These are phyloP conservation scores for Papilio protenor DNA, from an alignment of 2,888 invertebrate genomes.

Conservation along the genomic window DNA sequence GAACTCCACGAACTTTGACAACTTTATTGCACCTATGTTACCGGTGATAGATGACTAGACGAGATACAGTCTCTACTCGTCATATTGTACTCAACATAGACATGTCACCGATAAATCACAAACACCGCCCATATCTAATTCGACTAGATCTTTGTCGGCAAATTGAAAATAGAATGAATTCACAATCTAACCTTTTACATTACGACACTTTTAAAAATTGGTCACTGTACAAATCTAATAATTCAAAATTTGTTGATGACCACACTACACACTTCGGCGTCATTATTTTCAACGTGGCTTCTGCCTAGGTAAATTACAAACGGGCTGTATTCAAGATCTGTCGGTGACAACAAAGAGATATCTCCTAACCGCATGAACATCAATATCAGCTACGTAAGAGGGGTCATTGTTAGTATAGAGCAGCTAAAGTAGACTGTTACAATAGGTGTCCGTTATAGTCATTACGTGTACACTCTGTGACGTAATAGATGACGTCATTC, in stretches of 20 bases:
- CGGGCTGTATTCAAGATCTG: background rate
- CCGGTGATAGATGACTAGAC: background rate
- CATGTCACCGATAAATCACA: background rate
- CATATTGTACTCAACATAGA: background rate
- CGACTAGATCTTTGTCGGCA: background rate
- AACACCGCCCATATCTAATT: background rate
- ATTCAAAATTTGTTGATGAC: too few relatives aligned
- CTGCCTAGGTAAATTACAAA: background rate
- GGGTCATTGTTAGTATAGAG: background rate
- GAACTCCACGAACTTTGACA: conserved; percentile 4
- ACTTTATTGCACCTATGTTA: background rate
- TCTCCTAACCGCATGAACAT: background rate
- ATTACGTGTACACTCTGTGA: background rate
- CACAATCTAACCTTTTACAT: too few relatives aligned
- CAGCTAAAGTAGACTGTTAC: background rate
- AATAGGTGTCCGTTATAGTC: background rate
- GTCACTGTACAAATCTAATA: too few relatives aligned
- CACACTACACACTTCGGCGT: too few relatives aligned
- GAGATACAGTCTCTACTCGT: background rate
- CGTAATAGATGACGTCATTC: background rate
- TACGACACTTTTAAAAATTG: too few relatives aligned
- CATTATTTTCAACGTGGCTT: too few relatives aligned
- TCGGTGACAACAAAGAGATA: background rate
- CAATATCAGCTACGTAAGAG: background rate
- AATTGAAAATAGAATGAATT: background rate